Evolutionary conservation across 2,113 vertebrate species (phyloP).

Genomic region (Urocynchramus pylzowi): DNA sequence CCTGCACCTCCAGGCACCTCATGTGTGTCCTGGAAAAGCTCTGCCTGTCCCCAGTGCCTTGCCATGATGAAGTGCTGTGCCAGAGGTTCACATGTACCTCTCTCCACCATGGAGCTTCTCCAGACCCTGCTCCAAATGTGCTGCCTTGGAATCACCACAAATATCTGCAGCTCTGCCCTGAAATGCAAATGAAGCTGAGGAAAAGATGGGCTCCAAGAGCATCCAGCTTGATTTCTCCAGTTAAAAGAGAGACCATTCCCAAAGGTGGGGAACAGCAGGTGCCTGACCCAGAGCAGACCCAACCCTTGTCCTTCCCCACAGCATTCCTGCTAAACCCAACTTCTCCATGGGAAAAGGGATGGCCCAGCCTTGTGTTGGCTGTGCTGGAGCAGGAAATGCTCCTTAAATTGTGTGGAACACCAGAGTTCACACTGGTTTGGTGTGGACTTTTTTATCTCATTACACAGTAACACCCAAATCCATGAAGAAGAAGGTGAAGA

Average conservation of each 20-base stretch:
- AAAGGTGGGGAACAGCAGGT: neutral
- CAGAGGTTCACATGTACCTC: neutral
- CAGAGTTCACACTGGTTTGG: neutral
- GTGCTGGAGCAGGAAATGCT: neutral
- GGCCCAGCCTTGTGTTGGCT: accelerated
- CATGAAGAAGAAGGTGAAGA: neutral
- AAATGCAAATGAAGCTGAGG: neutral
- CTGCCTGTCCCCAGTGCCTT: neutral
- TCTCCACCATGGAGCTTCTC: neutral
- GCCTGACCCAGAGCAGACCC: accelerated
- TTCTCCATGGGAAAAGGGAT: neutral
- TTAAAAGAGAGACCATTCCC: neutral
- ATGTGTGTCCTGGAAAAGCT: neutral
- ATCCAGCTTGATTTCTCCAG: neutral
- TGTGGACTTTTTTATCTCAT: neutral
- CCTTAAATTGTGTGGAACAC: neutral
- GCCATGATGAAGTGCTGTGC: neutral
- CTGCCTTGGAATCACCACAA: neutral
- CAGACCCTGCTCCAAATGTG: neutral
- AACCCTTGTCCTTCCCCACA: neutral
- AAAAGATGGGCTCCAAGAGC: neutral
- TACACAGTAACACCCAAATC: neutral
- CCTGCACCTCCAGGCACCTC: neutral
- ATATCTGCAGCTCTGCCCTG: neutral
- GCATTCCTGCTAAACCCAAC: neutral